A percentile compares a stretch with the other conserved stretches of the same genome.
phyloP scores from a whole-genome alignment of 2,888 invertebrate species.

The Catocala sponsa region DNA sequence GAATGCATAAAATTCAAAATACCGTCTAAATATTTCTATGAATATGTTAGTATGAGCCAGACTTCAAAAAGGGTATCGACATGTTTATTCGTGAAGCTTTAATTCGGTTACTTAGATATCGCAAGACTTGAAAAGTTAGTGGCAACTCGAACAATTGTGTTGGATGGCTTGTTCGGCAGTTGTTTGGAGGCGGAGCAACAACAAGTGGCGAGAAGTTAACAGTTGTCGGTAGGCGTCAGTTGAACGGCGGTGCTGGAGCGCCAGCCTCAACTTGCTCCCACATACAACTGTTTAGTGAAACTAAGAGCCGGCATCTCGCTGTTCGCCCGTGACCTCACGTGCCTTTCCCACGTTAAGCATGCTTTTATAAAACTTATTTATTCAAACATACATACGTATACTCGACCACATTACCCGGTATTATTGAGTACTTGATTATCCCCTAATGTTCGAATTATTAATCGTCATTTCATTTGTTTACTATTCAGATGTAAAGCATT shows the following conservation, averaged over 20 bases:
- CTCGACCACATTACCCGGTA: conserved; percentile 9
- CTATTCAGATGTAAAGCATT: background rate
- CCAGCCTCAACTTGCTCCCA: conserved; percentile 47
- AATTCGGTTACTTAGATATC: conserved; percentile 26
- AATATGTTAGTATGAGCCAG: conserved; percentile 14
- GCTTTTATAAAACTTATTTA: conserved; percentile 21
- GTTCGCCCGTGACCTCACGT: conserved; percentile 64
- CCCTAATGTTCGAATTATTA: background rate
- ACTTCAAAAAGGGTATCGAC: conserved; percentile 23
- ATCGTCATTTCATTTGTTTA: background rate
- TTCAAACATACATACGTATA: conserved; percentile 11
- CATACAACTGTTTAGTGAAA: conserved; percentile 62
- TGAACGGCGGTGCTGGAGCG: conserved; percentile 30
- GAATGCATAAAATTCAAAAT: conserved; percentile 15
- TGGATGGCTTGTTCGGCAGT: conserved; percentile 23
- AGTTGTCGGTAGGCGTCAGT: conserved; percentile 33
- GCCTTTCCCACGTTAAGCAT: conserved; percentile 59
- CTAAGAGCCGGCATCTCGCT: conserved; percentile 55
- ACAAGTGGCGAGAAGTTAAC: conserved; percentile 33
- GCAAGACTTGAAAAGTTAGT: conserved; percentile 26
- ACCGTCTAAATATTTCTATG: conserved; percentile 24
- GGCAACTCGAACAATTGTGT: conserved; percentile 29
- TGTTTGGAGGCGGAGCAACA: conserved; percentile 23
- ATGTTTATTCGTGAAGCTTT: conserved; percentile 17
- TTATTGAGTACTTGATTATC: conserved; percentile 4